A percentile compares a stretch with the other conserved stretches of the same genome.
These are phyloP conservation scores for Pipistrellus kuhlii DNA, from an alignment of 2,797 vertebrate genomes.

Conservation along the genomic window DNA sequence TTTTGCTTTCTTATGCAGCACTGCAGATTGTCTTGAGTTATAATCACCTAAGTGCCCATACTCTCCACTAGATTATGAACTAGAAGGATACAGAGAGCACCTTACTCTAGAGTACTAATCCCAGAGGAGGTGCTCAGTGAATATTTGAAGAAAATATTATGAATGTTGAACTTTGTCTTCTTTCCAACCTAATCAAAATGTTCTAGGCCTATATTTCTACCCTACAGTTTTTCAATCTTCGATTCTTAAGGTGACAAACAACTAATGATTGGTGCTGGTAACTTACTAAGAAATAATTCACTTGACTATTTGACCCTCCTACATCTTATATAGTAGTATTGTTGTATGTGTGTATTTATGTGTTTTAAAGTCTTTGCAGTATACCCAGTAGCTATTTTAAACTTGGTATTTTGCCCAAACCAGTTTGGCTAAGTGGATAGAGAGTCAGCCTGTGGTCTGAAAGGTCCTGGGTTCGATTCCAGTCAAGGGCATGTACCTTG, in stretches of 20 bases:
- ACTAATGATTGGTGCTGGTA: neutral
- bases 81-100: neutral
- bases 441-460: too few species aligned
- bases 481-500: too few species aligned
- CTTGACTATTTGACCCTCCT: neutral
- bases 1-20: neutral
- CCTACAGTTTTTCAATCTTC: slow-evolving; percentile 14
- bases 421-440: too few species aligned
- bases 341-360: neutral
- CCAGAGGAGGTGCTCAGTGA: neutral
- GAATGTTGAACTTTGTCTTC: neutral
- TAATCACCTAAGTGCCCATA: neutral
- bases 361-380: slow-evolving; percentile 1
- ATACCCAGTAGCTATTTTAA: neutral
- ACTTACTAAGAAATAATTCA: neutral
- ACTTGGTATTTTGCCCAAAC: neutral
- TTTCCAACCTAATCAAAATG: slow-evolving; percentile 3
- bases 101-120: neutral
- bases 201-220: neutral
- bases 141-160: neutral
- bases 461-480: too few species aligned
- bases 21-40: neutral
- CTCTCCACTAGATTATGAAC: neutral
- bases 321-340: neutral
- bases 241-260: neutral